A percentile compares a stretch with the other conserved stretches of the same genome.
These are phyloP conservation scores for Aromia moschata DNA, from an alignment of 2,888 invertebrate species.

Conservation along the genomic window DNA sequence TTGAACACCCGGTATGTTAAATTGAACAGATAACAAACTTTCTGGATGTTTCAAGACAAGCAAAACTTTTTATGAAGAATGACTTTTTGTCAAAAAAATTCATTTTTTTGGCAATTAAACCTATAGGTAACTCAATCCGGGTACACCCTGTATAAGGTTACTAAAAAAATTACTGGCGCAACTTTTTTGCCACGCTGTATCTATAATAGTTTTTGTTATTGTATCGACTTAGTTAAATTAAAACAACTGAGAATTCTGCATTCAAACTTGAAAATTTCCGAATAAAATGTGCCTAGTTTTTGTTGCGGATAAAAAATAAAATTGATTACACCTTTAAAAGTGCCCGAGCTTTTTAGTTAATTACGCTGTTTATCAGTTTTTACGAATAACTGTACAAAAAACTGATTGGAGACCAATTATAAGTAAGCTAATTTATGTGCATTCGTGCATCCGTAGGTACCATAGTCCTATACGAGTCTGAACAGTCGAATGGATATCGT, in stretches of 20 bases:
- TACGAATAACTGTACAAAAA: neutral
- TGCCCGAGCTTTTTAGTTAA: conserved; percentile 32
- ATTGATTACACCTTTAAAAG: conserved; percentile 29
- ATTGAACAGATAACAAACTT: no score
- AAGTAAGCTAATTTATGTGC: conserved; percentile 24
- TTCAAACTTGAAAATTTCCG: no score
- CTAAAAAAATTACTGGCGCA: no score
- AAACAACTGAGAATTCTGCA: no score
- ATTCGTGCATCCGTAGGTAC: conserved; percentile 30
- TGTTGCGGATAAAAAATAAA: neutral
- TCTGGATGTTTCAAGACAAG: no score
- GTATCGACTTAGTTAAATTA: no score
- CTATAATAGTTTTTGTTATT: no score
- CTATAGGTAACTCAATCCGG: no score
- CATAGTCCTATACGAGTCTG: conserved; percentile 33
- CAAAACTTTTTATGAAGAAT: neutral
- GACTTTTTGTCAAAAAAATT: neutral
- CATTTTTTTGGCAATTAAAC: neutral
- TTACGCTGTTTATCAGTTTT: conserved; percentile 4
- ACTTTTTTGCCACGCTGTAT: no score
- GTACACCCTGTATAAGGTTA: no score
- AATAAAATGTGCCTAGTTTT: neutral
- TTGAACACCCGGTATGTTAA: no score
- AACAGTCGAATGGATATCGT: conserved; percentile 48
- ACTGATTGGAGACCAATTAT: conserved; percentile 24